Conservation (phyloP, 2,797 vertebrate species). For the Platyrinchus mystaceus region DNA sequence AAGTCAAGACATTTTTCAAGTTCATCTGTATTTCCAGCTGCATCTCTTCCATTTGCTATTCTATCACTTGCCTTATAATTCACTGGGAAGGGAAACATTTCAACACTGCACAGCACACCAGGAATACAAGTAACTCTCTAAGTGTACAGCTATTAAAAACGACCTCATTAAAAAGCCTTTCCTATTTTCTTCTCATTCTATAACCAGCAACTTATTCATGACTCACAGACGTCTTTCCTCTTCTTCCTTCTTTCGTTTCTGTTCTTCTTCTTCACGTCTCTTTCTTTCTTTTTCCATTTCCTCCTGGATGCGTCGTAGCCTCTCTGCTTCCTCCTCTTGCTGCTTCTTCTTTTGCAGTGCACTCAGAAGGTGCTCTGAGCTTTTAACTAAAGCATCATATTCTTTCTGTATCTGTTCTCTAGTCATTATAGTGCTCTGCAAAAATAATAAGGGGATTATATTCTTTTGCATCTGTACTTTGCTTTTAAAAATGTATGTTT, state of each 20-base stretch:
- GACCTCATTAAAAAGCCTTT: background rate
- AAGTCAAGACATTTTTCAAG: background rate
- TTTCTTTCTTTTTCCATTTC: constrained; percentile 92
- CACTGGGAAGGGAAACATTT: background rate
- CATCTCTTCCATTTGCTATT: background rate
- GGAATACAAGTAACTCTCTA: background rate
- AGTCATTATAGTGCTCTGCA: constrained; percentile 84
- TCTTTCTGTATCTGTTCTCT: constrained; percentile 89
- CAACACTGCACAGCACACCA: background rate
- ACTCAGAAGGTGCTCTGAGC: constrained; percentile 88
- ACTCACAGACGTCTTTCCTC: constrained; percentile 89
- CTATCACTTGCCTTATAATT: background rate
- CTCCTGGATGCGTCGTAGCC: constrained; percentile 88
- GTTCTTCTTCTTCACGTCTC: constrained; percentile 88
- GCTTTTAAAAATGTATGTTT: background rate
- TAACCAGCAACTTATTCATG: background rate
- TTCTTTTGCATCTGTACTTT: background rate
- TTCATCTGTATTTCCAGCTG: background rate
- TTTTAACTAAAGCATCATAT: constrained; percentile 83
- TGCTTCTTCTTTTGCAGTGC: constrained; percentile 92
- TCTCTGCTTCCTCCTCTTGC: constrained; percentile 92
- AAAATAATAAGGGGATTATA: background rate
- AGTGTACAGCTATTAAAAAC: background rate
- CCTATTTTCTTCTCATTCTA: background rate
- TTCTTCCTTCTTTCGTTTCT: constrained; percentile 84